Evolutionary conservation across 2,113 vertebrate species (phyloP), one percentile per base, ranked within the genome.

Genomic region (Brachyhypopomus occidentalis): DNA sequence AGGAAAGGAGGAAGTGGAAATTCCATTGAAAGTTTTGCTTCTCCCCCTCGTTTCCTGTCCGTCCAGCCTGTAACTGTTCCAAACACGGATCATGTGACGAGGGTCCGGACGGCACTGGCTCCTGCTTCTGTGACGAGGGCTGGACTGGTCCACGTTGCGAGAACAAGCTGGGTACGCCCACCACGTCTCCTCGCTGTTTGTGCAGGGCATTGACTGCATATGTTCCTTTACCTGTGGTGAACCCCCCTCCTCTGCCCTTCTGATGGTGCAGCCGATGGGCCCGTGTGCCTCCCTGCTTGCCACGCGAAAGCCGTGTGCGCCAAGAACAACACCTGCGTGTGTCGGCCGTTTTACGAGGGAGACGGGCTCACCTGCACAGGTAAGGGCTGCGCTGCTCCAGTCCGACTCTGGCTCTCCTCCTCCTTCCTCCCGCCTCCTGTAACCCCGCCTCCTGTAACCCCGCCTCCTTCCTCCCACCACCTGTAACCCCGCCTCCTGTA

Each of bases 281-380:
- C 91, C 0, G 78, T 75, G 2, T 99, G 98, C 41, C 89, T 84
- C 0, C 98, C 96, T 0, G 45, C 91, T 36, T 99, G 98, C 76
- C 95, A 96, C 0, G 9, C 77, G 5, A 91, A 96, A 0, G 98
- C 93, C 0, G 30, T 95, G 71, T 99, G 98, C 85, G 89, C 9
- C 6, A 90, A 93, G 27, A 96, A 97, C 85, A 96, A 94, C 90
- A 95, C 92, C 0, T 99, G 98, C 19, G 90, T 95, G 75, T 99
- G 98, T 88, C 91, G 92, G 72, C 94, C 92, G 0, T 86, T 94
- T 48, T 97, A 97, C 0, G 79, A 93, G 0, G 97, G 98, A n/a
- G 96, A 99, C 0, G 97, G 97, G 2, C 63, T 93, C 75, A 96
- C 91, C 0, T 99, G 97, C 84, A 94, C 88, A 91, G 94, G 97